Percentiles rank a stretch among this genome's conserved stretches.
phyloP scores from a whole-genome alignment of 2,797 vertebrate genomes.

The Cottoperca gobio region DNA sequence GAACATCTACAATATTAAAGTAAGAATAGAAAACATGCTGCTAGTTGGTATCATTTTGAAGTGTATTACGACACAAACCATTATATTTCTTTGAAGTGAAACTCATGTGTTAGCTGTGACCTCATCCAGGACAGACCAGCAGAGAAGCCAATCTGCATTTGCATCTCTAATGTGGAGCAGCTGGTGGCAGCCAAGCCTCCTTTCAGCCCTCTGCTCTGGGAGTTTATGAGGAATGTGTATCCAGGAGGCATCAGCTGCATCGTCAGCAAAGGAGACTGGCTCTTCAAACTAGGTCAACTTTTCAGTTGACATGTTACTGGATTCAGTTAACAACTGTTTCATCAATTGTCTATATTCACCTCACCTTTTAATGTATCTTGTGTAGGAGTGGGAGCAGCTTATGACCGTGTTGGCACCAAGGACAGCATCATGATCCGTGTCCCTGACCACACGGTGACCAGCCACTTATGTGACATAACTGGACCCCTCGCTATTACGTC shows the following conservation, averaged over 20 bases:
- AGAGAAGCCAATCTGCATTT: conserved; percentile 93
- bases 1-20: conserved; percentile 87
- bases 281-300: conserved; percentile 86
- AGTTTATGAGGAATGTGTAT: conserved; percentile 93
- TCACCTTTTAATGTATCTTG: background rate
- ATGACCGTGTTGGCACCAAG: conserved; percentile 88
- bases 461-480: conserved; percentile 89
- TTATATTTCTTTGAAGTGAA: background rate
- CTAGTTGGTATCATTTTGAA: background rate
- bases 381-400: conserved; percentile 89
- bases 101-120: conserved; percentile 28
- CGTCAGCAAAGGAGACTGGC: conserved; percentile 91
- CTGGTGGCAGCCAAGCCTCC: conserved; percentile 87
- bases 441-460: conserved; percentile 89
- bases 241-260: conserved; percentile 93
- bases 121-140: conserved; percentile 88
- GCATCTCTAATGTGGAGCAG: conserved; percentile 91
- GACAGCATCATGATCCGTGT: conserved; percentile 95
- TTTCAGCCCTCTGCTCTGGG: conserved; percentile 92
- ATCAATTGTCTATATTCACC: background rate
- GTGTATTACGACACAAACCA: background rate
- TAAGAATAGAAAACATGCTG: conserved; percentile 39
- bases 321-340: background rate
- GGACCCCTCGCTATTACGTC: conserved; percentile 92
- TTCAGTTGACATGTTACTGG: background rate